phyloP scores from a whole-genome alignment of 2,888 invertebrate genomes.

The Rhopalosiphum nymphaeae region DNA sequence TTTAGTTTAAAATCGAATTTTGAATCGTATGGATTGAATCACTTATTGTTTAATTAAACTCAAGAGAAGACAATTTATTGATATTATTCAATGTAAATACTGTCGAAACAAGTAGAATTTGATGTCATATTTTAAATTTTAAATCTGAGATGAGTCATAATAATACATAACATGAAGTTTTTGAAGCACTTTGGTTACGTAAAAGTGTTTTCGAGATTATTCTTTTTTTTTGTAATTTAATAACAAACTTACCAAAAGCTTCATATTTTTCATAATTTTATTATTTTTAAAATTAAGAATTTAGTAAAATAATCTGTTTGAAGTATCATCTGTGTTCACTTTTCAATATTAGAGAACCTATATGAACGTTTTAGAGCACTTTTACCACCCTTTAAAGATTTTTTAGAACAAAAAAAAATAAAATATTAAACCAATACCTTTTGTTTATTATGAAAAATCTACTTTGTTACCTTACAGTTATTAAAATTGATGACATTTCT shows the following conservation, averaged over 20 bases:
- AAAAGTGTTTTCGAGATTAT: not conserved
- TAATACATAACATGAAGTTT: not conserved
- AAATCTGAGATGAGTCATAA: not conserved
- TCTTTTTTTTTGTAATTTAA: not conserved
- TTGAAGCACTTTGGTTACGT: not conserved
- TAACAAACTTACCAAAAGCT: not conserved
- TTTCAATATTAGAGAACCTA: not conserved
- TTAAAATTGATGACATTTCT: not conserved
- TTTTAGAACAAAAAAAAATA: not conserved
- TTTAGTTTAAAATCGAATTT: not conserved
- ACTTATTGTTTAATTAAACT: not conserved
- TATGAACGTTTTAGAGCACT: not conserved
- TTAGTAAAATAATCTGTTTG: not conserved
- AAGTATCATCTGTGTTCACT: slow-evolving; percentile 1
- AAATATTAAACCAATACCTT: not conserved
- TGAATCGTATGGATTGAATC: not conserved
- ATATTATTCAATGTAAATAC: no score
- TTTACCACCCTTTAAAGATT: not conserved
- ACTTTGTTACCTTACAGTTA: not conserved
- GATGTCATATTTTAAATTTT: not conserved
- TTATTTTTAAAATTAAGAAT: not conserved
- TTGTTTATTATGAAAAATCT: not conserved
- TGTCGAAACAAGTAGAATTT: not conserved
- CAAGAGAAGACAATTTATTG: not conserved
- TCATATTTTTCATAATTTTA: not conserved